Percentiles rank a stretch among this genome's conserved stretches.
Conservation (phyloP, 2,888 invertebrate species). For the Eulithis testata region DNA sequence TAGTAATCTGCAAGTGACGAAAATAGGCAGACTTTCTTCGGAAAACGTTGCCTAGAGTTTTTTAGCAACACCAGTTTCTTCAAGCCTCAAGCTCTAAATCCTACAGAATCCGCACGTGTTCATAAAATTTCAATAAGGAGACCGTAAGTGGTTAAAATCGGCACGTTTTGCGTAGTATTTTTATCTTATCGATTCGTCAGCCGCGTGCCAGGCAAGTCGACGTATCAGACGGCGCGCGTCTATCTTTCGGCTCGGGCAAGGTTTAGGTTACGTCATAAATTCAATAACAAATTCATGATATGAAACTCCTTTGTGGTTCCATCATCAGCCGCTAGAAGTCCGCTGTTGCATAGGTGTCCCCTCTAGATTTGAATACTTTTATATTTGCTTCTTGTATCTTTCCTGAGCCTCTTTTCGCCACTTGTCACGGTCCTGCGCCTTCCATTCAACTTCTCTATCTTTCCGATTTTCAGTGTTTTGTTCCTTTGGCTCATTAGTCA, state of each 20-base stretch:
- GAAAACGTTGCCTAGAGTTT: not conserved
- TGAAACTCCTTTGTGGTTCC: slow-evolving; percentile 4
- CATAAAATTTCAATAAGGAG: slow-evolving; percentile 38
- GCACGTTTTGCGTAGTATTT: slow-evolving; percentile 43
- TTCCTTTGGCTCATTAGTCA: no score
- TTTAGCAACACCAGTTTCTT: slow-evolving; percentile 18
- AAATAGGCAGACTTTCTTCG: no score
- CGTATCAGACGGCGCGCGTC: slow-evolving; percentile 46
- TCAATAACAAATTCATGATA: slow-evolving; percentile 2
- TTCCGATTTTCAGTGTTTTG: no score
- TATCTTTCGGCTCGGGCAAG: slow-evolving; percentile 53
- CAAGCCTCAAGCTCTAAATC: slow-evolving; percentile 43
- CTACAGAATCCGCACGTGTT: slow-evolving; percentile 30
- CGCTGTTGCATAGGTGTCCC: no score
- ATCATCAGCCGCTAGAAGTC: no score
- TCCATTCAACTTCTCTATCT: no score
- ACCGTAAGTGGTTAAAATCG: slow-evolving; percentile 45
- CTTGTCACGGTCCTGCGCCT: no score
- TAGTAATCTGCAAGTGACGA: no score
- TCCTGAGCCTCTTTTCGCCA: no score
- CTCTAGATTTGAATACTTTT: no score
- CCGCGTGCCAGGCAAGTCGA: slow-evolving; percentile 42
- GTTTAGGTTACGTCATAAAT: slow-evolving; percentile 61
- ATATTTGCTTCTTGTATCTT: no score
- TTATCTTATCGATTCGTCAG: slow-evolving; percentile 47